phyloP scores from a whole-genome alignment of 92 coral and sea anemone genomes.

The Actinernus sp. region DNA sequence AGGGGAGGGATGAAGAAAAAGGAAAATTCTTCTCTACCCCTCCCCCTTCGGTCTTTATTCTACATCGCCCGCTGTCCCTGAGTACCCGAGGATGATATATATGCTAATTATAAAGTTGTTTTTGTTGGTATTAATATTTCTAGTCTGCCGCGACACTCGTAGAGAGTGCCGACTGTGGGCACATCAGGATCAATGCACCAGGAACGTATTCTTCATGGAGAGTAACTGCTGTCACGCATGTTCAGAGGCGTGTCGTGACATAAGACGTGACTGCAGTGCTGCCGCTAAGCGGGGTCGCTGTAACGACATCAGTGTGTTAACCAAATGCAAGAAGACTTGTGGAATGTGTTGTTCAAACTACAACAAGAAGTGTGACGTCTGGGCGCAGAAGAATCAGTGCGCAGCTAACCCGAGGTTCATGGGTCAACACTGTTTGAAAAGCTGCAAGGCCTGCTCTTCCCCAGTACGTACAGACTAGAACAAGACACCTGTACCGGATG shows the following conservation, averaged over 20 bases:
- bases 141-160: background rate
- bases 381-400: background rate
- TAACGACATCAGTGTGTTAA: background rate
- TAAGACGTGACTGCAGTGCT: background rate
- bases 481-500: too few relatives aligned
- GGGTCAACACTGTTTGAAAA: conserved; percentile 1
- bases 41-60: too few relatives aligned
- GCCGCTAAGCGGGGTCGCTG: conserved; percentile 13
- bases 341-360: conserved; percentile 21
- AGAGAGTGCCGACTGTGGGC: background rate
- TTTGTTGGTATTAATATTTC: too few relatives aligned
- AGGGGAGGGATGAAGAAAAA: too few relatives aligned
- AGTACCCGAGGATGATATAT: too few relatives aligned
- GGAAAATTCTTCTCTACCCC: too few relatives aligned
- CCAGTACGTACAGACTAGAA: background rate
- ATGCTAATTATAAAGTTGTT: too few relatives aligned
- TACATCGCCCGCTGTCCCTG: too few relatives aligned
- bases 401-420: too few relatives aligned
- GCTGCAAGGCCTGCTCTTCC: conserved; percentile 8
- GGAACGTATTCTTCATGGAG: background rate
- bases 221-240: conserved; percentile 2
- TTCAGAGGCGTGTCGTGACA: conserved; percentile 9
- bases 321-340: conserved; percentile 7
- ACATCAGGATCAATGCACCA: background rate
- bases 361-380: background rate